Conservation (phyloP, 1,140 invertebrate species). For the Heliconius hewitsoni region DNA sequence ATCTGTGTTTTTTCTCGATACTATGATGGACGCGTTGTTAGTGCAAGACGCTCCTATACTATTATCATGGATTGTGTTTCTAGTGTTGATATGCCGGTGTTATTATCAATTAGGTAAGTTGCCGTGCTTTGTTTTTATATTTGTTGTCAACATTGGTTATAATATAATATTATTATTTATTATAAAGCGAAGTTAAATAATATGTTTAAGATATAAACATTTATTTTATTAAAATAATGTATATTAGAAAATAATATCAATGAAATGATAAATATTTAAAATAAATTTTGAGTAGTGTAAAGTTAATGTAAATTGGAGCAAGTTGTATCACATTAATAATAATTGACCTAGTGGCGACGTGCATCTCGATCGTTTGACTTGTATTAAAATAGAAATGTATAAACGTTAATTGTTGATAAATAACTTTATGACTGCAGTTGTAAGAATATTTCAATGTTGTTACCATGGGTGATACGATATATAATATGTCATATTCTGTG, state of each 20-base stretch:
- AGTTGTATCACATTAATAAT: neutral
- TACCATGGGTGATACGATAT: neutral
- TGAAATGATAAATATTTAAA: neutral
- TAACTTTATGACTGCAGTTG: neutral
- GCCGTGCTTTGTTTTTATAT: neutral
- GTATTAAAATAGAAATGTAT: conserved; percentile 5
- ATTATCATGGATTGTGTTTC: conserved; percentile 73
- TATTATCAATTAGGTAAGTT: conserved; percentile 67
- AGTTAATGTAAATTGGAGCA: neutral
- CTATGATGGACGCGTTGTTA: conserved; percentile 59
- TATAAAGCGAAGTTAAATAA: neutral
- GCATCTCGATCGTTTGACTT: neutral
- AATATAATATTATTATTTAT: neutral
- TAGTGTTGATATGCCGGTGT: conserved; percentile 69
- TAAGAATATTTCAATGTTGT: neutral
- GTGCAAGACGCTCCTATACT: conserved; percentile 70
- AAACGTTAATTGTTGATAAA: neutral
- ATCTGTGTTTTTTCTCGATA: conserved; percentile 27
- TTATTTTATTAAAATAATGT: neutral
- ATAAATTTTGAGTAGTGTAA: neutral
- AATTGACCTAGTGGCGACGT: neutral
- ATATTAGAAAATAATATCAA: neutral
- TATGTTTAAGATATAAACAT: neutral
- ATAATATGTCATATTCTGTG: no score
- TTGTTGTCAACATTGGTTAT: neutral